phyloP scores from a whole-genome alignment of 2,113 vertebrate genomes.

The Condylura cristata region DNA sequence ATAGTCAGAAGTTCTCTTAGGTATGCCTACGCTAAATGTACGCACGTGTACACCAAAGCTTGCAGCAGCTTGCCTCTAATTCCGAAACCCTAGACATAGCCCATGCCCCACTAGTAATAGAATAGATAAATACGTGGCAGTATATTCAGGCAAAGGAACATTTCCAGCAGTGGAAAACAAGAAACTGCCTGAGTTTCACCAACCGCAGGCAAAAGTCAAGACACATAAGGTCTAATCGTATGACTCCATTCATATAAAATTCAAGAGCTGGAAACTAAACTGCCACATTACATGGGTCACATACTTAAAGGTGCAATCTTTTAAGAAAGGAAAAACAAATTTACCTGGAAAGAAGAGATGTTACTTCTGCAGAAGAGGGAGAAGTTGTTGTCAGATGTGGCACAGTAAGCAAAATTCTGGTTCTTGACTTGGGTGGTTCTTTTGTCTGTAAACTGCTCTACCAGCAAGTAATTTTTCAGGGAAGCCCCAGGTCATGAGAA shows the following conservation, averaged over 20 bases:
- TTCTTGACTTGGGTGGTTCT: not conserved
- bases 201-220: not conserved
- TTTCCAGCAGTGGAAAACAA: not conserved
- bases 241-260: not conserved
- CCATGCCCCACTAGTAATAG: not conserved
- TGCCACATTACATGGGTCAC: not conserved
- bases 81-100: not conserved
- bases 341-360: not conserved
- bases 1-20: not conserved
- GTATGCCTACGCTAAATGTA: not conserved
- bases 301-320: not conserved
- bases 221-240: not conserved
- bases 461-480: no score
- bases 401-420: not conserved
- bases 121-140: not conserved
- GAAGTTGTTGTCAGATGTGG: accelerated
- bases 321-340: not conserved
- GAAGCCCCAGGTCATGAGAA: no score
- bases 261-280: not conserved
- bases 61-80: not conserved
- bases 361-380: not conserved
- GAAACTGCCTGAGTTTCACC: not conserved
- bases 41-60: not conserved
- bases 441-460: no score
- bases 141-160: not conserved